A percentile compares a stretch with the other conserved stretches of the same genome.
Evolutionary conservation across 2,797 vertebrate genomes (phyloP).

Genomic region (Diceros bicornis): DNA sequence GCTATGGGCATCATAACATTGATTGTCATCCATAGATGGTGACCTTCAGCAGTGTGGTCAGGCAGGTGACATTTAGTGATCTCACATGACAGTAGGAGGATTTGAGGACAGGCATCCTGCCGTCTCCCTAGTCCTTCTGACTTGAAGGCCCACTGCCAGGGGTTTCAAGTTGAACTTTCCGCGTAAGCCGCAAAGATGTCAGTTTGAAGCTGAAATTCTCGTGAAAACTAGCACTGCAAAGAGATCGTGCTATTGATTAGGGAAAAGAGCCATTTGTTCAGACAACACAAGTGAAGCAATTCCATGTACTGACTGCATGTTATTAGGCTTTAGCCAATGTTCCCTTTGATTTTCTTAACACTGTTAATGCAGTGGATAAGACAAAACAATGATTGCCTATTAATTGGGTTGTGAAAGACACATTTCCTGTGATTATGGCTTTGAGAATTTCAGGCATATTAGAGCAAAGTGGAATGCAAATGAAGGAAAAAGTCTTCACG

Average conservation of each 20-base stretch:
- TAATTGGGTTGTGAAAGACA: not conserved
- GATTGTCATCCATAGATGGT: not conserved
- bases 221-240: not conserved
- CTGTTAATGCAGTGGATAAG: not conserved
- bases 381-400: not conserved
- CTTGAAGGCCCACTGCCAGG: not conserved
- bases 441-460: not conserved
- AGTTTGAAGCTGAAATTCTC: not conserved
- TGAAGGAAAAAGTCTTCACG: not conserved
- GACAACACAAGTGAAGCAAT: not conserved
- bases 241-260: not conserved
- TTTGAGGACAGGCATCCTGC: not conserved
- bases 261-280: not conserved
- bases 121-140: not conserved
- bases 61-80: not conserved
- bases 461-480: not conserved
- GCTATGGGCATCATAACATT: not conserved
- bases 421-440: not conserved
- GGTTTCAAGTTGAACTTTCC: not conserved
- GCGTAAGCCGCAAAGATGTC: not conserved
- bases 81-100: not conserved
- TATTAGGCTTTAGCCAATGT: not conserved
- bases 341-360: not conserved
- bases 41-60: not conserved
- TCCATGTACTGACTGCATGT: not conserved